phyloP scores from a whole-genome alignment of 2,888 invertebrate genomes.

The Sipha maydis region DNA sequence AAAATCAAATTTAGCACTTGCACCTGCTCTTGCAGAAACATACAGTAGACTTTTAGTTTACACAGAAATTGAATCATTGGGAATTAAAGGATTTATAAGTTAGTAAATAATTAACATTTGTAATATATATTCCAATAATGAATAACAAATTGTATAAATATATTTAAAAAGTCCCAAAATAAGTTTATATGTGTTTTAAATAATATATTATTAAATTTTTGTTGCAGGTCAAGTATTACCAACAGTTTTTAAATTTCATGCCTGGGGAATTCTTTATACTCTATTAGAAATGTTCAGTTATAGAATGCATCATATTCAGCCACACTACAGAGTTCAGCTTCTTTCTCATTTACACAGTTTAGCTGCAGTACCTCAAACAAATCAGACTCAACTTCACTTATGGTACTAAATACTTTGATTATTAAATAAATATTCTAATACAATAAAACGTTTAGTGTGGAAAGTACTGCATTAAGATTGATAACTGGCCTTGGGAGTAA shows the following conservation, averaged over 20 bases:
- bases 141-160: too few relatives aligned
- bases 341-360: conserved; percentile 91
- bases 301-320: conserved; percentile 94
- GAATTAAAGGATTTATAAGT: conserved; percentile 96
- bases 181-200: too few relatives aligned
- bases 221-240: conserved; percentile 84
- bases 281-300: conserved; percentile 96
- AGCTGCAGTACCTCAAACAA: conserved; percentile 91
- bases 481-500: conserved; percentile 92
- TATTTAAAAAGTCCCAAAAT: too few relatives aligned
- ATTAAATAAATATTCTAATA: conserved; percentile 27
- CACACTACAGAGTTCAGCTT: conserved; percentile 92
- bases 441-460: conserved; percentile 73
- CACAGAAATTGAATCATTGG: conserved; percentile 95
- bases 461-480: conserved; percentile 86
- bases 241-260: conserved; percentile 89
- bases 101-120: conserved; percentile 67
- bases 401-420: conserved; percentile 71
- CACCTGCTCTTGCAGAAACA: conserved; percentile 93
- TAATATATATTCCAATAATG: background rate
- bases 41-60: conserved; percentile 93
- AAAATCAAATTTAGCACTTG: conserved; percentile 83
- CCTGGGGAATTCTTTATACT: conserved; percentile 96
- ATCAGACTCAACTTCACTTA: conserved; percentile 92
- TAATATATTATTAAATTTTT: conserved; percentile 3